Evolutionary conservation across 2,113 vertebrate species (phyloP).

Genomic region (Aspiorhynchus laticeps): DNA sequence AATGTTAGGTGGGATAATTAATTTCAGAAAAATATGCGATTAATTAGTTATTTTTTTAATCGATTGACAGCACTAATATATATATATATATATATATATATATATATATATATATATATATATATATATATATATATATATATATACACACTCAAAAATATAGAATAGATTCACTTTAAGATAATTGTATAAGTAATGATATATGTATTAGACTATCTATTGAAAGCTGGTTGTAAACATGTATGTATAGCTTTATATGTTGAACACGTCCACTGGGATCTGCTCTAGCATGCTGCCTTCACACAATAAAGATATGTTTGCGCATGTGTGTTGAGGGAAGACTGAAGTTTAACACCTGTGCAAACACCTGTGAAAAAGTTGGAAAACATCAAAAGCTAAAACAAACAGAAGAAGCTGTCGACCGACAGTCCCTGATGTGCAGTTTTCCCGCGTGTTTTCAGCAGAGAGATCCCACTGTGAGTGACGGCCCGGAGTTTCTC

Average conservation of each 20-base stretch:
- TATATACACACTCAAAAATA: no score
- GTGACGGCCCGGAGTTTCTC: no score
- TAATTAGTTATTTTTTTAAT: no score
- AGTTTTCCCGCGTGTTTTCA: no score
- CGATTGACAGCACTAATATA: no score
- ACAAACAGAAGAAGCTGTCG: background rate
- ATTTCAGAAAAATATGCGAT: no score
- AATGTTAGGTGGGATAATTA: no score
- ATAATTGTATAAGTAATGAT: background rate
- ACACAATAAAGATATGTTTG: background rate
- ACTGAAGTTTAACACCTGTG: background rate
- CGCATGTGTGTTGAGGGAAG: background rate
- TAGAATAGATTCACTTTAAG: no score
- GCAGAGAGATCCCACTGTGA: no score
- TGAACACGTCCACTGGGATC: background rate
- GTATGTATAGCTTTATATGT: background rate
- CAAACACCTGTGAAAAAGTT: background rate
- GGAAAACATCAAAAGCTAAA: constrained; percentile 12
- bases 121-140: no score
- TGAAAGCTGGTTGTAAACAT: background rate
- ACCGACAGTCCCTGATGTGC: background rate
- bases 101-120: no score
- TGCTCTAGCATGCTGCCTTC: background rate
- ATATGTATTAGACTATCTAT: background rate
- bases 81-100: no score